phyloP scores from a whole-genome alignment of 2,888 invertebrate species.

The Polydrusus tereticollis region DNA sequence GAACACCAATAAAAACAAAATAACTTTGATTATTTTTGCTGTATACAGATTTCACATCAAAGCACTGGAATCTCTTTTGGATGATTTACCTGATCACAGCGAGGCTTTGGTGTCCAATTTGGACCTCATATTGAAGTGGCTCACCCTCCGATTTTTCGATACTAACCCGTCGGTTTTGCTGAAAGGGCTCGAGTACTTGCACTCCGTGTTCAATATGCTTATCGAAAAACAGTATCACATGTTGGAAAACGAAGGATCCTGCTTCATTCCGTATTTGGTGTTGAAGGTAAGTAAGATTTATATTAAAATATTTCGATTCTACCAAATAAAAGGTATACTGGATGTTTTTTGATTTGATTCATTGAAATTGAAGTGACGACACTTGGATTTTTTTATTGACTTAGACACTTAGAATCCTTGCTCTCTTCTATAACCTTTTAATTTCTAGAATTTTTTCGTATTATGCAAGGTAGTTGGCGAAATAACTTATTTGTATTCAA shows the following conservation, averaged over 20 bases:
- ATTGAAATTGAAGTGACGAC: too few relatives aligned
- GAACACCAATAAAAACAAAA: too few relatives aligned
- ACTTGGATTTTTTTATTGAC: too few relatives aligned
- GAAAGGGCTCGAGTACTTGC: slow-evolving; percentile 94
- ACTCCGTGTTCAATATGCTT: slow-evolving; percentile 84
- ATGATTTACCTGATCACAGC: slow-evolving; percentile 84
- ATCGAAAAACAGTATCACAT: slow-evolving; percentile 87
- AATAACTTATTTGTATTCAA: too few relatives aligned
- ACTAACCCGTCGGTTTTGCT: slow-evolving; percentile 97
- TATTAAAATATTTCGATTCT: too few relatives aligned
- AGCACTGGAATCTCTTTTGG: slow-evolving; percentile 91
- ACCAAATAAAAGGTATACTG: too few relatives aligned
- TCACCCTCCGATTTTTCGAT: slow-evolving; percentile 96
- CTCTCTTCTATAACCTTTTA: too few relatives aligned
- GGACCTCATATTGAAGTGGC: slow-evolving; percentile 96
- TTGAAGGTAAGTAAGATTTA: slow-evolving; percentile 89
- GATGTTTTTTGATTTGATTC: too few relatives aligned
- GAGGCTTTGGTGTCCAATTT: slow-evolving; percentile 89
- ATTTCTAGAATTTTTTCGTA: too few relatives aligned
- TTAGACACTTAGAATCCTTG: too few relatives aligned
- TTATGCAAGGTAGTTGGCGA: too few relatives aligned
- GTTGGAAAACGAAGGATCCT: slow-evolving; percentile 90
- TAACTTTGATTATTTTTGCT: too few relatives aligned
- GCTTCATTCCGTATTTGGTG: slow-evolving; percentile 95
- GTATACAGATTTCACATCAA: slow-evolving; percentile 95